Evolutionary conservation across 2,113 vertebrate species (phyloP).

Genomic region (cattle (Bos taurus)): ARS-UCD2.0 NC_037345.1:21456501-21457000

Average conservation of each 20-base stretch:
- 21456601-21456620: background rate
- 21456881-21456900: background rate
- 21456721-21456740: background rate
- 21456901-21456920: background rate
- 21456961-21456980: background rate
- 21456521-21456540: background rate
- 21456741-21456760: background rate
- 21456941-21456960: background rate
- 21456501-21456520: background rate
- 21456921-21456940: background rate
- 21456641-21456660: background rate
- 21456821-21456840: background rate
- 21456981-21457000: background rate
- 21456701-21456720: background rate
- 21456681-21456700: background rate
- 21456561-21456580: background rate
- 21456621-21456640: fast-evolving
- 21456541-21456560: background rate
- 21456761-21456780: background rate
- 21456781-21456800: background rate
- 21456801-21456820: background rate
- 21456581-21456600: background rate
- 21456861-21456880: background rate
- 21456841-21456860: background rate
- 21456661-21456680: fast-evolving